These are phyloP conservation scores for Polydrusus cervinus DNA, from an alignment of 2,888 invertebrate genomes.

Conservation along the genomic window DNA sequence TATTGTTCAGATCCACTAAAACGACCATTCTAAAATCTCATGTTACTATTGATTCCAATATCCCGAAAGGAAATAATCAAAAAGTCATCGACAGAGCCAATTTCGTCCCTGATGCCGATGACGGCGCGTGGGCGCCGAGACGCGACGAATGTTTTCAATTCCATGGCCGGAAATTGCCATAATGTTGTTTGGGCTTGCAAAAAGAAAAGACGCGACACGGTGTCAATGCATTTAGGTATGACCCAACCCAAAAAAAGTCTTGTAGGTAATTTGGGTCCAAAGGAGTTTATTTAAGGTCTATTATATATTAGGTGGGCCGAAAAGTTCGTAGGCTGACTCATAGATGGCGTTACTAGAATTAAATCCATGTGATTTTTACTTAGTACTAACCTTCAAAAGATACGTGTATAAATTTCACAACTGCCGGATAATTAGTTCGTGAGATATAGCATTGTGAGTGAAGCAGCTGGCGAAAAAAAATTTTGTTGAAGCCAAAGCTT, in stretches of 20 bases:
- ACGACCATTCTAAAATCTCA: not conserved
- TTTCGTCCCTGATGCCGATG: conserved; percentile 23
- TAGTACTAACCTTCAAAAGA: too few relatives aligned
- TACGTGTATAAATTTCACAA: too few relatives aligned
- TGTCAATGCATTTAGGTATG: not conserved
- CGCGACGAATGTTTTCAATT: conserved; percentile 32
- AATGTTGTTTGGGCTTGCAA: conserved; percentile 36
- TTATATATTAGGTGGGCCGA: too few relatives aligned
- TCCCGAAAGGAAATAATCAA: conserved; percentile 37
- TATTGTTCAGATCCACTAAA: not conserved
- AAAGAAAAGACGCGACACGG: conserved; percentile 3
- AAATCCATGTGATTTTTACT: too few relatives aligned
- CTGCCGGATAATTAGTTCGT: too few relatives aligned
- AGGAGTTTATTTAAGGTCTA: too few relatives aligned
- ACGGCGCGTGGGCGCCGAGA: conserved; percentile 33
- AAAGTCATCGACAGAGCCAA: conserved; percentile 35
- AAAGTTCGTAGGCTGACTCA: too few relatives aligned
- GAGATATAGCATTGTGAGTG: too few relatives aligned
- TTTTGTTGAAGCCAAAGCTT: too few relatives aligned
- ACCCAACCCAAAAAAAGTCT: conserved; percentile 11
- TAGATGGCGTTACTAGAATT: too few relatives aligned
- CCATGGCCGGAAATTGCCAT: conserved; percentile 42
- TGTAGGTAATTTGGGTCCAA: not conserved
- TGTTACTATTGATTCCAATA: not conserved
- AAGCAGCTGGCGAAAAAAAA: too few relatives aligned